A percentile compares a stretch with the other conserved stretches of the same genome.
Evolutionary conservation across 1,140 invertebrate genomes (phyloP).

Genomic region (Drosophila kikkawai): DNA sequence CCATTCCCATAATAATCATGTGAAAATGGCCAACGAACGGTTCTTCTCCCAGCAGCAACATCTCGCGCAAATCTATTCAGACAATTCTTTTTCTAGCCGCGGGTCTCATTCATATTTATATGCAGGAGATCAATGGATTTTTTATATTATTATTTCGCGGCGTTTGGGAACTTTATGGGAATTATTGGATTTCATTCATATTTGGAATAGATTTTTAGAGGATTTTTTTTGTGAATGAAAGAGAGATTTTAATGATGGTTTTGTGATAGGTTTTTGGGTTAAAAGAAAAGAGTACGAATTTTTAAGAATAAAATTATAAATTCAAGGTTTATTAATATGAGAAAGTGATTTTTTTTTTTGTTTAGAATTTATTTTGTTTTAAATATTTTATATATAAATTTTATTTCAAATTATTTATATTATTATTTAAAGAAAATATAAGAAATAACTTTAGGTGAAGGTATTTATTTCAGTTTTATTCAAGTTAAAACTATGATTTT

Average conservation of each 20-base stretch:
- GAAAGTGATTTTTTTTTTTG: not conserved
- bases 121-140: constrained; percentile 43
- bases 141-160: constrained; percentile 21
- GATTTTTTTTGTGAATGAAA: constrained; percentile 23
- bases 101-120: constrained; percentile 47
- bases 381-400: too few species aligned
- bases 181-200: constrained; percentile 29
- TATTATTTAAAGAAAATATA: too few species aligned
- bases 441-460: too few species aligned
- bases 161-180: constrained; percentile 15
- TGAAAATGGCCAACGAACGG: constrained; percentile 67
- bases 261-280: not conserved
- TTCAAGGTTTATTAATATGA: not conserved
- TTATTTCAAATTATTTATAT: too few species aligned
- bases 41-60: constrained; percentile 44
- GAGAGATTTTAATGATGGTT: not conserved
- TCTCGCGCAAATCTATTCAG: constrained; percentile 34
- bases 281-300: not conserved
- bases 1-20: constrained; percentile 74
- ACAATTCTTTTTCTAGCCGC: constrained; percentile 35
- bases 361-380: too few species aligned
- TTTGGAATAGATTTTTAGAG: constrained; percentile 7
- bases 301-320: not conserved
- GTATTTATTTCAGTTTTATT: too few species aligned
- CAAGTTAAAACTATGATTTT: not conserved